Percentiles rank a stretch among this genome's conserved stretches.
Evolutionary conservation across 1,140 invertebrate species (phyloP).

Genomic region (Popillia japonica): DNA sequence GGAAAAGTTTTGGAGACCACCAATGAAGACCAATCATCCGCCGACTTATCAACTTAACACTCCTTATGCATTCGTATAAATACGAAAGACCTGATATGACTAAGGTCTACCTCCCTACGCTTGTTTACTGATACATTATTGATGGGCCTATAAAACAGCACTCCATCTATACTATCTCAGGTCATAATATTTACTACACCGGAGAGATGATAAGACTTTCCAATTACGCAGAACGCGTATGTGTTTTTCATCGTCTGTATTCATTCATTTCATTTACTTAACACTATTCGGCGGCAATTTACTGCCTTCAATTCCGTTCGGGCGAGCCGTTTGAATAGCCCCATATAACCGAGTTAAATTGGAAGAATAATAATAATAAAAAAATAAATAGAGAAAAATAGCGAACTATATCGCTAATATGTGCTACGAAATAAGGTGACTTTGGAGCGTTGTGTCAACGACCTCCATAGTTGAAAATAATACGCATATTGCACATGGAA

Average conservation of each 20-base stretch:
- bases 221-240: neutral
- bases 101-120: neutral
- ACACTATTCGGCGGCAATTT: neutral
- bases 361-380: conserved; percentile 13
- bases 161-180: neutral
- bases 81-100: too few relatives aligned
- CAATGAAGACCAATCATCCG: too few relatives aligned
- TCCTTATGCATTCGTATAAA: too few relatives aligned
- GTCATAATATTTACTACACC: neutral
- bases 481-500: conserved; percentile 6
- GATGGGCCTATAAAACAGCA: neutral
- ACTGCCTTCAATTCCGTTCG: neutral
- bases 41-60: too few relatives aligned
- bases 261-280: conserved; percentile 19
- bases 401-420: neutral
- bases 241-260: neutral
- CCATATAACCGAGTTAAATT: conserved; percentile 2
- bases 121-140: neutral
- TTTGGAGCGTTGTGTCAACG: neutral
- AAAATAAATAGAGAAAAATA: neutral
- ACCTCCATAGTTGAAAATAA: neutral
- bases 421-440: neutral
- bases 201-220: conserved; percentile 2
- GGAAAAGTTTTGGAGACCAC: too few relatives aligned
- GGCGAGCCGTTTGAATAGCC: conserved; percentile 6